Conservation (phyloP, 1,140 invertebrate genomes). For the Melanaphis sacchari region DNA sequence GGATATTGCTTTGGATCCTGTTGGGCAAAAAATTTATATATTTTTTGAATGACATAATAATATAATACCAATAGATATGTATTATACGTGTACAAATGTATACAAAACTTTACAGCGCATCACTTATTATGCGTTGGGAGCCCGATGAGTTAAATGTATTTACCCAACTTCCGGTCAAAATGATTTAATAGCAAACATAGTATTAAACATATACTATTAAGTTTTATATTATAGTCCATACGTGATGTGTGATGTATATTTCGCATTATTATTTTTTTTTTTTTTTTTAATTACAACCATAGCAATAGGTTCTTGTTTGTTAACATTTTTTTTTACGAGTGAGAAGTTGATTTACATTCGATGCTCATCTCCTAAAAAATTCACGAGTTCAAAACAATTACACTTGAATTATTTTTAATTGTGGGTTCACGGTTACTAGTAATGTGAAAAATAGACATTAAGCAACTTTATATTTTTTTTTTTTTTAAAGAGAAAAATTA, state of each 20-base stretch:
- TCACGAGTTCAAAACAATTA: conserved; percentile 1
- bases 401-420: conserved; percentile 17
- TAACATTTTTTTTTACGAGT: neutral
- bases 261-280: no score
- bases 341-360: neutral
- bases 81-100: neutral
- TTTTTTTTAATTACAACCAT: neutral
- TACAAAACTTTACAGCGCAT: neutral
- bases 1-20: neutral
- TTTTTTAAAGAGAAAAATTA: neutral
- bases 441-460: neutral
- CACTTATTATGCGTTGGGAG: neutral
- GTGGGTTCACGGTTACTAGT: neutral
- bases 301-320: neutral
- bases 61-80: neutral
- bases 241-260: neutral
- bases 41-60: neutral
- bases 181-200: neutral
- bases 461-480: neutral
- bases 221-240: neutral
- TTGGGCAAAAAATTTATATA: neutral
- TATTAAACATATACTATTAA: no score
- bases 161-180: neutral
- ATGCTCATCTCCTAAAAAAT: neutral
- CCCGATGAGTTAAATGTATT: neutral